Percentiles rank a stretch among this genome's conserved stretches.
phyloP scores from a whole-genome alignment of 2,888 invertebrate genomes.

The Nephrotoma flavescens region DNA sequence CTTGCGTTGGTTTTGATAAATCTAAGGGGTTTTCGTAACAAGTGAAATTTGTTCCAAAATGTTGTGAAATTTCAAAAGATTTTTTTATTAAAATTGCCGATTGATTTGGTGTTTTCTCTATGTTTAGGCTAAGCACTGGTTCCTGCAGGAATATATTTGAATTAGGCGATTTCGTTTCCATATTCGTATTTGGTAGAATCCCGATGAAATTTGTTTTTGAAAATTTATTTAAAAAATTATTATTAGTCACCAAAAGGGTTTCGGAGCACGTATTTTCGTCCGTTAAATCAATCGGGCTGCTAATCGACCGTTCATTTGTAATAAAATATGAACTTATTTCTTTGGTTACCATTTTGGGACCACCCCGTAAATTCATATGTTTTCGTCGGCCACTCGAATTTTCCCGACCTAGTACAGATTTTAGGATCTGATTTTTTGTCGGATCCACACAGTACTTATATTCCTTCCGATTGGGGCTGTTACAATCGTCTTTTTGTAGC shows the following conservation, averaged over 20 bases:
- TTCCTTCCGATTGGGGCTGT: not conserved
- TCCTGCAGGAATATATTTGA: conserved; percentile 31
- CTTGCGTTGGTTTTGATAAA: conserved; percentile 5
- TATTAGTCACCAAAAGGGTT: not conserved
- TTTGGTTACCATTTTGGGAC: not conserved
- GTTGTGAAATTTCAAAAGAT: conserved; percentile 19
- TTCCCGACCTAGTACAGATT: not conserved
- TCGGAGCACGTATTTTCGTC: not conserved
- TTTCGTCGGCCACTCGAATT: not conserved
- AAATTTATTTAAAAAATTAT: not conserved
- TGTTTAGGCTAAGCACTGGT: conserved; percentile 29
- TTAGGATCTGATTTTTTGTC: not conserved
- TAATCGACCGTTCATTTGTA: not conserved
- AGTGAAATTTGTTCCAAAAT: not conserved
- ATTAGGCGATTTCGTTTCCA: not conserved
- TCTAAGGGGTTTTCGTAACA: not conserved
- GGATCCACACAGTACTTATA: not conserved
- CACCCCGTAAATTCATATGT: not conserved
- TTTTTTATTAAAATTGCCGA: conserved; percentile 30
- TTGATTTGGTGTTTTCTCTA: conserved; percentile 31
- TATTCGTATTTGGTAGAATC: not conserved
- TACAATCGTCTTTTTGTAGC: not conserved
- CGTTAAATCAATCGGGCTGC: not conserved
- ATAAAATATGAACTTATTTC: not conserved
- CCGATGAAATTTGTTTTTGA: not conserved